A percentile compares a stretch with the other conserved stretches of the same genome.
Evolutionary conservation across 2,113 vertebrate species (phyloP).

Genomic region (Phyllostomus discolor): DNA sequence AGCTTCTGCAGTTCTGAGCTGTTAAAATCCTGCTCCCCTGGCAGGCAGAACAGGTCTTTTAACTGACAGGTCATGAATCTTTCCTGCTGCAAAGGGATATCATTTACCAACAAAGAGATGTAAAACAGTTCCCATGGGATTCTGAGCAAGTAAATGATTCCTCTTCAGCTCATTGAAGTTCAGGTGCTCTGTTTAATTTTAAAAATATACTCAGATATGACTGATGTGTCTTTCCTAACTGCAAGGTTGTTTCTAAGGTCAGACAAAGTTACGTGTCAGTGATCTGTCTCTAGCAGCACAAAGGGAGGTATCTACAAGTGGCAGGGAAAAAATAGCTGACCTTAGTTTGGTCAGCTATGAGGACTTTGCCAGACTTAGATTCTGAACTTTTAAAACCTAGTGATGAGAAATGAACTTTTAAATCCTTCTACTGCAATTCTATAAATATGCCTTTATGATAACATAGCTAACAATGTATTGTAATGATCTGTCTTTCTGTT

Average conservation of each 20-base stretch:
- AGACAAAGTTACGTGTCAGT: background rate
- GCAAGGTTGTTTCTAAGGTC: conserved; percentile 54
- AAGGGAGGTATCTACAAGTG: conserved; percentile 55
- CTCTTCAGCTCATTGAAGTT: background rate
- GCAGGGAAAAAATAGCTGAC: conserved; percentile 69
- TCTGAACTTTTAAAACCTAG: background rate
- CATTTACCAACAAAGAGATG: background rate
- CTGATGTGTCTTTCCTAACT: background rate
- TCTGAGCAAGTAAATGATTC: background rate
- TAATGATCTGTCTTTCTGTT: background rate
- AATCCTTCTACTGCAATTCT: background rate
- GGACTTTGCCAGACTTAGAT: background rate
- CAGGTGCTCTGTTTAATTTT: background rate
- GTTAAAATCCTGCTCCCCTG: background rate
- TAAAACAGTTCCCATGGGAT: background rate
- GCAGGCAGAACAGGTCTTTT: background rate
- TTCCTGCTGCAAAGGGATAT: background rate
- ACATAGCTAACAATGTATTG: no score
- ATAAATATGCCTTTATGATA: background rate
- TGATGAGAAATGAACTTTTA: background rate
- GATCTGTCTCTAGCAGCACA: conserved; percentile 36
- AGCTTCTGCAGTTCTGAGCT: background rate
- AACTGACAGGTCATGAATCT: background rate
- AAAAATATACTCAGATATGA: background rate
- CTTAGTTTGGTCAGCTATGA: background rate